Conservation (phyloP, 2,888 invertebrate genomes). For the Noctua comes region DNA sequence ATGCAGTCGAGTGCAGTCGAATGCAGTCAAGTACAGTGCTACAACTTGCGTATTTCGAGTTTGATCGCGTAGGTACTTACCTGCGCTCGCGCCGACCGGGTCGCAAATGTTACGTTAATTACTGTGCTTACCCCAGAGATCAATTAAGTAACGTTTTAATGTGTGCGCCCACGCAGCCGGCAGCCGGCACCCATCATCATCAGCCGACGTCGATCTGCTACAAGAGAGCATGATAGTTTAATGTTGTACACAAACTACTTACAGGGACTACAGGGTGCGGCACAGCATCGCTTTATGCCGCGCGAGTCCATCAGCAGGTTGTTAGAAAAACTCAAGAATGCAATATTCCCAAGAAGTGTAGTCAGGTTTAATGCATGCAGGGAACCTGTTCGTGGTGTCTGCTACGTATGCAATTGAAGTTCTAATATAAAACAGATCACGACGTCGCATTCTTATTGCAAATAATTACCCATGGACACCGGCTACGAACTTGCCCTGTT, state of each 20-base stretch:
- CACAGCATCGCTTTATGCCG: background rate
- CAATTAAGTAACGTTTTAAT: constrained; percentile 37
- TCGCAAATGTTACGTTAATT: constrained; percentile 29
- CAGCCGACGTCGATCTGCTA: background rate
- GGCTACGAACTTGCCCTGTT: background rate
- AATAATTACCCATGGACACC: constrained; percentile 39
- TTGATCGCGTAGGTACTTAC: background rate
- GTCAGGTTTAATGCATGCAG: constrained; percentile 21
- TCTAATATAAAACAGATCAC: constrained; percentile 54
- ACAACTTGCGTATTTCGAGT: constrained; percentile 17
- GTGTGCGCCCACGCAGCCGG: background rate
- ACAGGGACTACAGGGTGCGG: background rate
- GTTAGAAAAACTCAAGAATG: constrained; percentile 18
- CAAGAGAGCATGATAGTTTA: background rate
- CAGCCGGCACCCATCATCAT: background rate
- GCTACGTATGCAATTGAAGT: constrained; percentile 24
- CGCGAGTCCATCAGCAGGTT: background rate
- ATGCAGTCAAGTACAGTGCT: no score
- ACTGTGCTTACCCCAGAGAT: constrained; percentile 18
- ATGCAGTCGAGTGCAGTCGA: background rate
- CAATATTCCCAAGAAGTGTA: constrained; percentile 25
- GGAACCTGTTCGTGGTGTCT: constrained; percentile 37
- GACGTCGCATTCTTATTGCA: constrained; percentile 32
- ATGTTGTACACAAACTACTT: background rate
- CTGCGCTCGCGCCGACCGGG: background rate